These are phyloP conservation scores for Drosophila equinoxialis DNA, from an alignment of 1,140 invertebrate genomes.

Conservation along the genomic window DNA sequence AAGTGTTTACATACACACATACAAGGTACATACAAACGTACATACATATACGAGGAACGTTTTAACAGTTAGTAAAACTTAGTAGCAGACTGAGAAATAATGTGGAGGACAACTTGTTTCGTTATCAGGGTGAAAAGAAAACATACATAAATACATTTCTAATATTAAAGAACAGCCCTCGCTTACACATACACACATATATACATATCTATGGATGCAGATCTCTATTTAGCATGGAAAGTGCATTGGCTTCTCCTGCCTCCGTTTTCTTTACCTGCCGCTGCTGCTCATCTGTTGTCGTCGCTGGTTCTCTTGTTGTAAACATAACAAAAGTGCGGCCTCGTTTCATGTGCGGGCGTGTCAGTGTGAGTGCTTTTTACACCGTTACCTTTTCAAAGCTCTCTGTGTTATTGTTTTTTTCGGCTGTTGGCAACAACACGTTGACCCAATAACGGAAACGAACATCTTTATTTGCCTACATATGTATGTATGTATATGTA, in stretches of 20 bases:
- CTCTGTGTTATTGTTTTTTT: slow-evolving; percentile 45
- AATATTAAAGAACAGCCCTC: neutral
- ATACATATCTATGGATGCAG: slow-evolving; percentile 28
- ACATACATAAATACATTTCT: neutral
- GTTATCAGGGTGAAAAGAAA: neutral
- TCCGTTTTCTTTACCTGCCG: slow-evolving; percentile 14
- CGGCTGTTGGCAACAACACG: slow-evolving; percentile 64
- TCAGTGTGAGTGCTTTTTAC: slow-evolving; percentile 51
- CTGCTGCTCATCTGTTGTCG: slow-evolving; percentile 9
- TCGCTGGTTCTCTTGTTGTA: slow-evolving; percentile 47
- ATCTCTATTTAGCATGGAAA: slow-evolving; percentile 40
- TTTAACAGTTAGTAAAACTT: neutral
- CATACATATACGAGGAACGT: neutral
- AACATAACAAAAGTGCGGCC: slow-evolving; percentile 74
- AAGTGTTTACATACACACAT: slow-evolving; percentile 1
- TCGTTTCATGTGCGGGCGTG: slow-evolving; percentile 54
- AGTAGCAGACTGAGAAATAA: neutral
- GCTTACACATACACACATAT: slow-evolving; percentile 31
- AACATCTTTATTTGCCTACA: slow-evolving; percentile 21
- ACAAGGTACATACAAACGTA: neutral
- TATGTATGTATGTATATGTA: neutral
- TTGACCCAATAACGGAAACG: slow-evolving; percentile 72
- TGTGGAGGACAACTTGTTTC: no score
- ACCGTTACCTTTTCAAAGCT: slow-evolving; percentile 49
- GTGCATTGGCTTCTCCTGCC: slow-evolving; percentile 67